These are phyloP conservation scores for Halichoerus grypus DNA, from an alignment of 2,113 vertebrate species.

Conservation along the genomic window DNA sequence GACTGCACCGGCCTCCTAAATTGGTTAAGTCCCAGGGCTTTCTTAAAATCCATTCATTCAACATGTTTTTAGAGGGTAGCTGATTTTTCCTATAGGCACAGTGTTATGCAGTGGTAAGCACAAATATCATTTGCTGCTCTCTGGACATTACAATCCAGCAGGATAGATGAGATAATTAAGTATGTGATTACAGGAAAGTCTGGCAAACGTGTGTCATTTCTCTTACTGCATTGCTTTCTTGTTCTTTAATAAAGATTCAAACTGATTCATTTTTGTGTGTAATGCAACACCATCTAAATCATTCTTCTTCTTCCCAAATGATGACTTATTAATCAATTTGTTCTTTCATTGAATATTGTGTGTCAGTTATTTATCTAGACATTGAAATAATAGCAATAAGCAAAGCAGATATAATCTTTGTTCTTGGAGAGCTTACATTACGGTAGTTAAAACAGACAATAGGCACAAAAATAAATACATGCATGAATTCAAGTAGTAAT, in stretches of 20 bases:
- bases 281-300: not conserved
- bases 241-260: conserved; percentile 14
- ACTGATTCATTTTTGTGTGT: conserved; percentile 3
- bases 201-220: not conserved
- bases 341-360: not conserved
- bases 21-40: not conserved
- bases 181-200: not conserved
- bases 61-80: not conserved
- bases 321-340: not conserved
- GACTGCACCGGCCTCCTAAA: not conserved
- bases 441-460: not conserved
- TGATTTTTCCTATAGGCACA: not conserved
- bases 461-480: not conserved
- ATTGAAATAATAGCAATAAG: not conserved
- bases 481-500: not conserved
- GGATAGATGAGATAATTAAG: conserved; percentile 7
- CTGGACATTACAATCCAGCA: not conserved
- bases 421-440: not conserved
- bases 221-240: not conserved
- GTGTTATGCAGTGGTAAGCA: not conserved
- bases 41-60: not conserved
- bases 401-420: not conserved
- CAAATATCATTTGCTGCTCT: not conserved
- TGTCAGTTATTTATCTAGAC: conserved; percentile 16
- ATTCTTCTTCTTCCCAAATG: not conserved